Evolutionary conservation across 1,140 invertebrate species (phyloP), one percentile per base, ranked within the genome.

Genomic region (Meteorus sp.): DNA sequence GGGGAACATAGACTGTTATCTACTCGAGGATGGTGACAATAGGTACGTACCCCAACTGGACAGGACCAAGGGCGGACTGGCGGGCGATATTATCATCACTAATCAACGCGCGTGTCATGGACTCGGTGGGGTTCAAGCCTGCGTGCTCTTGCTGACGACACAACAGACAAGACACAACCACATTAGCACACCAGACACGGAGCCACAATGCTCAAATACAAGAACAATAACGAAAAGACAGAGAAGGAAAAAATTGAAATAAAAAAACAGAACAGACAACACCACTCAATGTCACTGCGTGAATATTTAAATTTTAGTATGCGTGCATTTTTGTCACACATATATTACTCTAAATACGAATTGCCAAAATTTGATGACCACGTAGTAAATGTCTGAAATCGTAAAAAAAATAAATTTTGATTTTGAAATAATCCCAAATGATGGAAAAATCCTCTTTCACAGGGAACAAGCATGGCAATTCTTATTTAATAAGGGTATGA

Each of bases 81-180:
- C 86, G 86, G 75, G 85, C 87, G 80, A 90, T 89, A 81, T 88
- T 87, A 84, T 93, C 90, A 81, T 93, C 91, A 81, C 88, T 91
- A 82, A 93, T 92, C 81, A 93, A 86, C 81, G 91, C 90, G 76
- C 90, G 87, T 79, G 90, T 93, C 90, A 93, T 93, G 81, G 90
- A 92, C 82, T 93, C 91, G 78, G 91, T 92, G 82, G 90, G 88
- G 84, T 88, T 91, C 76, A 90, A 85, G 83, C 90, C 90, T 85
- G 90, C 90, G 77, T 79, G 76, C 85, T 92, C 91, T 86, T 92
- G 90, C 90, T 93, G 85, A 83, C 83, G 74, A 84, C 81, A 85
- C 78, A 81, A 83, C 76, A 81, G 84, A 82, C 76, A 81, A 78
- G 77, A 83, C 83, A 83, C 78, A 84, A 87, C 84, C 85, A 83